phyloP scores from a whole-genome alignment of 2,113 vertebrate species.

The Tretioscincus oriximinensis region DNA sequence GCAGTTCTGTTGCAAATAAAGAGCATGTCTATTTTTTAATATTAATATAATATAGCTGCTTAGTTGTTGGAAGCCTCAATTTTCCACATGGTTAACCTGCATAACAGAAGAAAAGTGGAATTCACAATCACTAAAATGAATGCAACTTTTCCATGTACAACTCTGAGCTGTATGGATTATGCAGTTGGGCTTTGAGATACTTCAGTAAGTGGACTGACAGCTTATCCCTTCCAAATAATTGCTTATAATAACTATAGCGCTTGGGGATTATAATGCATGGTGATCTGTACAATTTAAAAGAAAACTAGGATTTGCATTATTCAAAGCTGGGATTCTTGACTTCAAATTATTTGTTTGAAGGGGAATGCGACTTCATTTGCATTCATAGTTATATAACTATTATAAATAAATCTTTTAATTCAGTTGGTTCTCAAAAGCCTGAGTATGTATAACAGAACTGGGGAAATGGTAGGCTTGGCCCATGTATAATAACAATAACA shows the following conservation, averaged over 20 bases:
- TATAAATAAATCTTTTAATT: too few species aligned
- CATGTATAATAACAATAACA: too few species aligned
- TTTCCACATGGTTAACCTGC: background rate
- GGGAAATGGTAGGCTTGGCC: too few species aligned
- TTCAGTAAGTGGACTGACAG: background rate
- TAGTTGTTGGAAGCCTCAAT: background rate
- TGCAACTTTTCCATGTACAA: background rate
- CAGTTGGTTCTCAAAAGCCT: too few species aligned
- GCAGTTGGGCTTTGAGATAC: background rate
- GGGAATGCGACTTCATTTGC: too few species aligned
- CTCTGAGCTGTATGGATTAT: background rate
- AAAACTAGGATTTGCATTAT: background rate
- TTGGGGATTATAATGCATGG: background rate
- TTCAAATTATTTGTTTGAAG: background rate
- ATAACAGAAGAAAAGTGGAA: background rate
- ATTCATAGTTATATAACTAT: too few species aligned
- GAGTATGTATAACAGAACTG: too few species aligned
- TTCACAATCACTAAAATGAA: background rate
- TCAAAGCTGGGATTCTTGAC: background rate
- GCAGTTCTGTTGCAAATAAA: background rate
- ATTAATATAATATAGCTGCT: background rate
- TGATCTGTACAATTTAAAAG: background rate
- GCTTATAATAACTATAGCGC: background rate
- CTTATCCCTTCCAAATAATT: background rate
- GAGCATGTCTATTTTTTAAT: slow-evolving; percentile 10